Percentiles rank a stretch among this genome's conserved stretches.
Evolutionary conservation across 2,888 invertebrate species (phyloP).

Genomic region (Cryptophagus acutangulus): DNA sequence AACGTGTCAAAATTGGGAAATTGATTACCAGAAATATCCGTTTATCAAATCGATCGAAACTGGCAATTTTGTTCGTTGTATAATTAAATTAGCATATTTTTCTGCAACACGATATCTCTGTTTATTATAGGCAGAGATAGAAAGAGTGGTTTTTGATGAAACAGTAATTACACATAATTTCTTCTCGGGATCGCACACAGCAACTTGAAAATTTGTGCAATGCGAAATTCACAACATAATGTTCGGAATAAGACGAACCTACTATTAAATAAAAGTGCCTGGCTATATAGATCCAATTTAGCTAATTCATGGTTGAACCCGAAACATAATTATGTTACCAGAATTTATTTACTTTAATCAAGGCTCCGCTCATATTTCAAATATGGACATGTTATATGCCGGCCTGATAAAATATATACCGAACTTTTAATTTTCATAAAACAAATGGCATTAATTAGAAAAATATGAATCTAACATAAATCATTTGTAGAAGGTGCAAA

Average conservation of each 20-base stretch:
- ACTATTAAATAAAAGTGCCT: constrained; percentile 6
- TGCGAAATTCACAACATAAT: background rate
- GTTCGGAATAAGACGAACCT: constrained; percentile 6
- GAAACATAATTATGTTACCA: constrained; percentile 17
- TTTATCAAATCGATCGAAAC: constrained; percentile 23
- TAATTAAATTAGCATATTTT: constrained; percentile 31
- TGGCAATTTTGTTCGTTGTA: constrained; percentile 22
- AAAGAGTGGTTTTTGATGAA: constrained; percentile 18
- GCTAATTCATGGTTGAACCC: constrained; percentile 20
- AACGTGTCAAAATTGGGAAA: constrained; percentile 27
- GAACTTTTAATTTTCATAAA: too few species aligned
- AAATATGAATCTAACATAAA: too few species aligned
- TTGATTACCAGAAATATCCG: constrained; percentile 26
- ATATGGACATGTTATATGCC: constrained; percentile 4
- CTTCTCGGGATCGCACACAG: constrained; percentile 6
- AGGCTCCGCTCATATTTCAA: constrained; percentile 4
- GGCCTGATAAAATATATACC: too few species aligned
- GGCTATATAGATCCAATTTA: constrained; percentile 19
- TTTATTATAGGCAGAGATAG: too few species aligned
- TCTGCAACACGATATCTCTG: constrained; percentile 12
- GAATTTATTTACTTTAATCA: constrained; percentile 20
- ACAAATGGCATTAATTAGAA: too few species aligned
- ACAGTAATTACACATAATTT: constrained; percentile 22
- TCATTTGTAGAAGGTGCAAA: too few species aligned
- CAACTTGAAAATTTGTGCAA: background rate